Evolutionary conservation across 2,113 vertebrate genomes (phyloP), one percentile per base, ranked within the genome.

Genomic region (Sialia sialis): DNA sequence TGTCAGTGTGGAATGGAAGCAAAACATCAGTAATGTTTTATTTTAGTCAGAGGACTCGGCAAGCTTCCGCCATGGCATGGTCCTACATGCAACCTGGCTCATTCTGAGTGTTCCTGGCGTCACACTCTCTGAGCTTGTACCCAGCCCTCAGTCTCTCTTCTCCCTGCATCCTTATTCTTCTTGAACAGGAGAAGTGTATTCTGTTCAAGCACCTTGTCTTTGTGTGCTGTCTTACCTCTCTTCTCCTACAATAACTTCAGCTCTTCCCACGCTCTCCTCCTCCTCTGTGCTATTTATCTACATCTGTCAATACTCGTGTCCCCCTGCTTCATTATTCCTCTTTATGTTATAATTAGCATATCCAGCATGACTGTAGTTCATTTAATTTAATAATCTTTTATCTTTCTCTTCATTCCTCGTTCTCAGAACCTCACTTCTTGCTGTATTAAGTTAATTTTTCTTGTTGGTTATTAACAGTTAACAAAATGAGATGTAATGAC

Each of bases 311-410:
- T 86, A 48, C 32, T 81, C 2, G 1, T 70, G 51, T 49, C 30
- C 23, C 23, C 52, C 11, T 60, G 41, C 36, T 78, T 39, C 51
- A 36, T 68, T 23, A 3, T 70, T 88, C 60, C 16, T 78, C 56
- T 79, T 13, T 84, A 44, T 39, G 26, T 64, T 87, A 87, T 84
- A 86, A 94, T 90, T 92, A 78, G n/a, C 25, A 78, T 46, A 38
- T 84, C 72, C 54, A 1, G 54, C 48, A 89, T 52, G 72, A 62
- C 20, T 89, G 89, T 73, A 66, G 26, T 83, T 94, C 29, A 70
- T 81, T 93, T 96, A 83, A 94, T 95, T 93, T 93, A 86, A 93
- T 80, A 19, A 84, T 81, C 25, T 85, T 77, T 84, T 80, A 63
- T 58, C 75, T 73, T 90, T 26, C 16, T 94, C 49, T 75, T 80